Evolutionary conservation across 2,113 vertebrate genomes (phyloP).

Genomic region (Aptenodytes forsteri): DNA sequence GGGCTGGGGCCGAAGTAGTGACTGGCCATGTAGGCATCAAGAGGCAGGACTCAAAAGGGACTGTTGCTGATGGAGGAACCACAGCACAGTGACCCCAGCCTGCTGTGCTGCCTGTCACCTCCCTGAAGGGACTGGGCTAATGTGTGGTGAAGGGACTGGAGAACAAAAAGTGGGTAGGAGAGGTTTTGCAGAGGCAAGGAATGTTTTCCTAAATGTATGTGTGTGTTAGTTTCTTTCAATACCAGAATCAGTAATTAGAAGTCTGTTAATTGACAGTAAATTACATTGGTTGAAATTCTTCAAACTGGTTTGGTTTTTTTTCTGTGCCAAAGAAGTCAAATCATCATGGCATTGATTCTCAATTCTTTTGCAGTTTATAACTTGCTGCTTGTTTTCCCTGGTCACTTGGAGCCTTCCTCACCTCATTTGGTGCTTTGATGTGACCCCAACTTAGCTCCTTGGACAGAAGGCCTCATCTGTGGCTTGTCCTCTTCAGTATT

Average conservation of each 20-base stretch:
- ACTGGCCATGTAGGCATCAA: neutral
- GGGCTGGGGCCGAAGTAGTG: neutral
- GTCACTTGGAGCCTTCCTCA: neutral
- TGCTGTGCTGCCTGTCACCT: neutral
- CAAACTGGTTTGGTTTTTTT: no score
- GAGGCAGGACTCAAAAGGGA: neutral
- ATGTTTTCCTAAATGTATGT: neutral
- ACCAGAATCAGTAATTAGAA: neutral
- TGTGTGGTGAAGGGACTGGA: accelerated
- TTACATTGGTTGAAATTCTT: neutral
- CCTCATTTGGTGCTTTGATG: neutral
- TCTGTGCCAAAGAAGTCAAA: neutral
- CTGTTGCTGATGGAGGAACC: neutral
- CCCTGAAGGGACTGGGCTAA: neutral
- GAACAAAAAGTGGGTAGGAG: neutral
- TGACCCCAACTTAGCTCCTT: neutral
- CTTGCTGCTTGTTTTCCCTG: neutral
- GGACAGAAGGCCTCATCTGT: neutral
- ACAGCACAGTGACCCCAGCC: neutral
- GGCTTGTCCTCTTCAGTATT: neutral
- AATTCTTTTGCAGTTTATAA: neutral
- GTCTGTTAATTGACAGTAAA: neutral
- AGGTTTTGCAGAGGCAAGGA: neutral
- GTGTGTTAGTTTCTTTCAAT: neutral
- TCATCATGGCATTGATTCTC: neutral